A percentile compares a stretch with the other conserved stretches of the same genome.
These are phyloP conservation scores for Tringa solitaria DNA, from an alignment of 2,113 vertebrate genomes.

Conservation along the genomic window DNA sequence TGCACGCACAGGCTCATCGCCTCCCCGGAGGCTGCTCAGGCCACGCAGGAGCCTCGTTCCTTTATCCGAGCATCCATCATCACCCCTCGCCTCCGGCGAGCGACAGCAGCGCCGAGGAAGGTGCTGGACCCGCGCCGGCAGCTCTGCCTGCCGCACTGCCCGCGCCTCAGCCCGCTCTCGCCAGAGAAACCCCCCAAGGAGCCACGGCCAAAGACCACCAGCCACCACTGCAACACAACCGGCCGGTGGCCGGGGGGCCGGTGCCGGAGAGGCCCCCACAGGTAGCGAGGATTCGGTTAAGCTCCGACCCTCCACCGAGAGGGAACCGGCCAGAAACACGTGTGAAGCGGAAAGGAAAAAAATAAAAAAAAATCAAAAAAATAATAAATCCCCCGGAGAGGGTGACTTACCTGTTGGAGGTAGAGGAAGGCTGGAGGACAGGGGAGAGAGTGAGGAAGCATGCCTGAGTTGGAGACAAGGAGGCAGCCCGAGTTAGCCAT, in stretches of 20 bases:
- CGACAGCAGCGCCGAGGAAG: not conserved
- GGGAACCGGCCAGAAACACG: constrained; percentile 59
- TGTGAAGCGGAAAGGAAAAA: constrained; percentile 53
- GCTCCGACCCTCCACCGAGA: not conserved
- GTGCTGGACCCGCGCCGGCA: not conserved
- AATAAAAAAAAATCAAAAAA: not conserved
- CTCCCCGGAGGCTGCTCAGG: not conserved
- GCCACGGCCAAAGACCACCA: not conserved
- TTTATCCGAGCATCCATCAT: constrained; percentile 25
- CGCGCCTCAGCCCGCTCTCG: not conserved
- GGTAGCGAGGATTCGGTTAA: not conserved
- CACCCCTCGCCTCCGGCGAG: not conserved
- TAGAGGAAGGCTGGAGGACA: constrained; percentile 94
- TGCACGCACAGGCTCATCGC: not conserved
- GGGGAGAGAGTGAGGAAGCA: constrained; percentile 91
- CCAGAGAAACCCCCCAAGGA: not conserved
- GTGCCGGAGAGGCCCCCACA: not conserved
- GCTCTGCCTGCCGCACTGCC: constrained; percentile 31
- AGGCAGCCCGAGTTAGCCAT: constrained; percentile 96
- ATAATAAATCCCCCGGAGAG: constrained; percentile 32
- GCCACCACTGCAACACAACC: not conserved
- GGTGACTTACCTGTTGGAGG: constrained; percentile 92
- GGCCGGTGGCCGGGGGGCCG: not conserved
- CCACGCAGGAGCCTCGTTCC: not conserved
- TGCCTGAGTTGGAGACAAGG: constrained; percentile 91